These are phyloP conservation scores for Zapus hudsonius DNA, from an alignment of 2,113 vertebrate species.

Conservation along the genomic window DNA sequence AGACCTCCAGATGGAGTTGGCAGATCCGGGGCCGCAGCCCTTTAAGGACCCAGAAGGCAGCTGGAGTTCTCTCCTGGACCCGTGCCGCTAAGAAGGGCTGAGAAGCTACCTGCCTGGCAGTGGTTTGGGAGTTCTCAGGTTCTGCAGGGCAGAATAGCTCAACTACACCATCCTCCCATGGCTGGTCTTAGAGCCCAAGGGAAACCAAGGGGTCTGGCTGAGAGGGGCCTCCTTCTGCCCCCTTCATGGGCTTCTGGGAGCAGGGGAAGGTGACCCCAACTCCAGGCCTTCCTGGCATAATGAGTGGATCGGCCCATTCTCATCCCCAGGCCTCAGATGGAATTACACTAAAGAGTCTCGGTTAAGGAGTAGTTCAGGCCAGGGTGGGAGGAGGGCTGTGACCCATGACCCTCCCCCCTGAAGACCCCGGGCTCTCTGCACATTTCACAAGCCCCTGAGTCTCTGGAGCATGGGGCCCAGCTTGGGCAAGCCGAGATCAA, in stretches of 20 bases:
- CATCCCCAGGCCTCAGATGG: constrained; percentile 66
- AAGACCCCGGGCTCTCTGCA: constrained; percentile 35
- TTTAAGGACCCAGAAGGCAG: neutral
- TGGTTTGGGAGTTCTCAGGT: neutral
- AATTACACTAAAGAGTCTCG: constrained; percentile 59
- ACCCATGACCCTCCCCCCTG: neutral
- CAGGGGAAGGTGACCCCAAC: neutral
- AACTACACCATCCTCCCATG: neutral
- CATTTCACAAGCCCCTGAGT: neutral
- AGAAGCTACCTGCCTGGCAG: neutral
- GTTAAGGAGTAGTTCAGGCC: constrained; percentile 7
- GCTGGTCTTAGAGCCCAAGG: constrained; percentile 25
- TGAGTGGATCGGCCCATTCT: neutral
- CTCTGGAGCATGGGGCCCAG: neutral
- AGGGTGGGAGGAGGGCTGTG: neutral
- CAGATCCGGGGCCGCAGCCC: neutral
- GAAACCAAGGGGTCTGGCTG: neutral
- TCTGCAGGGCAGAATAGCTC: neutral
- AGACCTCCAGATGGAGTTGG: constrained; percentile 2
- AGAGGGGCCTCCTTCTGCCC: neutral
- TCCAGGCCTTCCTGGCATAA: neutral
- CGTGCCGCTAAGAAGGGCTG: constrained; percentile 79
- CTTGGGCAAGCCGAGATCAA: constrained; percentile 49
- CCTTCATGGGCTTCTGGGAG: neutral
- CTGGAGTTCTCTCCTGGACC: neutral